Evolutionary conservation across 2,113 vertebrate genomes (phyloP), one percentile per base, ranked within the genome.

Genomic region (Periophthalmodon schlosseri): DNA sequence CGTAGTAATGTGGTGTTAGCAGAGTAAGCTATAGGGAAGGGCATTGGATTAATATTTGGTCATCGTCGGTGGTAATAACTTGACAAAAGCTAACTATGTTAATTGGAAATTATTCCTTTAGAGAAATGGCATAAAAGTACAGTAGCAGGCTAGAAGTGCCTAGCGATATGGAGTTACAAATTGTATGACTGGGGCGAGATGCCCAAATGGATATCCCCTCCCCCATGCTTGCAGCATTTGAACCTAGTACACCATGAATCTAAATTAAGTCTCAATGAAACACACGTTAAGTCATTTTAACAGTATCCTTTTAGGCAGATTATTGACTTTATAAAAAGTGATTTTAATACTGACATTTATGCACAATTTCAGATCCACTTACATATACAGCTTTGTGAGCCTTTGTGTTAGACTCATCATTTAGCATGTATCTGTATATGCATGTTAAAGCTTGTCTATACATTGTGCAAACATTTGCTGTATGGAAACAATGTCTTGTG

Each of bases 211-310:
- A 75, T 69, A 67, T 87, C 92, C 92, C 93, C 89, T 91, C 93
- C 91, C 91, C 92, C 92, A 92, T 82, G 82, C 87, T 82, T 93
- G 91, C 92, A 89, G 90, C 85, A 91, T 79, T 90, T 87, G 77
- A 90, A 84, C 84, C 79, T 79, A 83, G 84, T 85, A 88, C 88
- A 83, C 75, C 71, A 78, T 70, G 70, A 84, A 86, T 91, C 89
- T 86, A 92, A 86, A 86, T 90, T 50, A 84, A 83, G 82, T 79
- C 33, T 76, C 76, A 16, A 50, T 34, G 46, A 84, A 78, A 74
- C 61, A 64, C 66, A 33, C 44, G 70, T 83, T 70, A 76, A 64
- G 69, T 63, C 47, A 2, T 18, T 61, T 21, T 71, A 63, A 16
- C 68, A 84, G 3, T 75, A 13, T 76, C 16, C 3, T 3, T 8